Conservation (phyloP, 2,888 invertebrate genomes). For the Synergus umbraculus region DNA sequence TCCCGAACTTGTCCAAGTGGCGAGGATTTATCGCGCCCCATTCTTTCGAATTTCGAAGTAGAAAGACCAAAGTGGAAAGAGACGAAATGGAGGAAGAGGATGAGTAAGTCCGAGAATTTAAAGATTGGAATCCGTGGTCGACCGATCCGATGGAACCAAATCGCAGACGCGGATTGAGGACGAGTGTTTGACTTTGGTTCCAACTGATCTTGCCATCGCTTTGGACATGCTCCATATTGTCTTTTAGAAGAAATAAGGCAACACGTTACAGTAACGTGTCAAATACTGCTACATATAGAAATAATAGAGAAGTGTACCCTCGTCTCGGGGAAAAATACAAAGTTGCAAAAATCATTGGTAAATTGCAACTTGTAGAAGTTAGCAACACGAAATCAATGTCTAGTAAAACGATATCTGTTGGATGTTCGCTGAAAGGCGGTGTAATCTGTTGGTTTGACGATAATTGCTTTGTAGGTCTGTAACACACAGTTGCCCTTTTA, state of each 20-base stretch:
- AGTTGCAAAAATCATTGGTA: not conserved
- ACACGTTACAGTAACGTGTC: too few species aligned
- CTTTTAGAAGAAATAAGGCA: too few species aligned
- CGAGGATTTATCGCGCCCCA: slow-evolving; percentile 60
- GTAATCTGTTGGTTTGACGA: slow-evolving; percentile 10
- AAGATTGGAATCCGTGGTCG: slow-evolving; percentile 10
- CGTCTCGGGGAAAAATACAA: too few species aligned
- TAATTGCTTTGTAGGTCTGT: not conserved
- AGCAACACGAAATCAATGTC: slow-evolving; percentile 9
- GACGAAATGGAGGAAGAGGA: slow-evolving; percentile 12
- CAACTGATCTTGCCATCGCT: slow-evolving; percentile 67
- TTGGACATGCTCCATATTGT: slow-evolving; percentile 64
- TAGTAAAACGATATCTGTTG: not conserved
- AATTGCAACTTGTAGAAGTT: not conserved
- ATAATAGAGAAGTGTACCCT: too few species aligned
- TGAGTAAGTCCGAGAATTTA: slow-evolving; percentile 44
- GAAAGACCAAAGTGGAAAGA: not conserved
- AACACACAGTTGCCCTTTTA: slow-evolving; percentile 13
- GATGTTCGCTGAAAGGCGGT: not conserved
- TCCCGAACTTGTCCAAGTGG: slow-evolving; percentile 58
- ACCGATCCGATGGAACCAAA: slow-evolving; percentile 57
- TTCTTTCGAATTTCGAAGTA: slow-evolving; percentile 43
- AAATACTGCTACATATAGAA: too few species aligned
- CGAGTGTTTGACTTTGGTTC: slow-evolving; percentile 61
- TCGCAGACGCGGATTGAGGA: slow-evolving; percentile 59